Conservation (phyloP, 2,888 invertebrate species). For the Eupithecia vulgata region DNA sequence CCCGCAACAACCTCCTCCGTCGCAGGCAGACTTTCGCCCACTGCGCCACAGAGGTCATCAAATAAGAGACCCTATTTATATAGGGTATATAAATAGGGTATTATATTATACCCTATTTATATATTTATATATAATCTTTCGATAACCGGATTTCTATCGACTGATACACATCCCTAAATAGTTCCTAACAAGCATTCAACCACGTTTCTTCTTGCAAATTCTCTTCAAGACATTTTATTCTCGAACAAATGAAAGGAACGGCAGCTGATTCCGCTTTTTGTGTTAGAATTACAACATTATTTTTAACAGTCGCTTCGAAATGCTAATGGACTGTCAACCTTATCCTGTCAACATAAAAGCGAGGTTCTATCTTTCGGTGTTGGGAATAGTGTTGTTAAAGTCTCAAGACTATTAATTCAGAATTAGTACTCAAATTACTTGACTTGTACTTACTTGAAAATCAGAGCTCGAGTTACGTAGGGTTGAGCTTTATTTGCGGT, state of each 20-base stretch:
- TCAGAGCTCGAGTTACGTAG: conserved; percentile 43
- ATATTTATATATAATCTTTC: no score
- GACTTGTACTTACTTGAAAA: conserved; percentile 47
- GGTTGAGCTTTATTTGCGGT: conserved; percentile 42
- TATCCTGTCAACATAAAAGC: conserved; percentile 2
- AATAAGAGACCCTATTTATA: no score
- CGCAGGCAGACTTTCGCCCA: no score
- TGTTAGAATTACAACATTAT: conserved; percentile 29
- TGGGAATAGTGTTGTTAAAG: conserved; percentile 1
- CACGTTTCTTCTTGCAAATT: conserved; percentile 76
- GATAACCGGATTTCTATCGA: conserved; percentile 36
- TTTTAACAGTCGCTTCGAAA: not conserved
- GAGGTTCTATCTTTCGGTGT: not conserved
- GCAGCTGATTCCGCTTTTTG: conserved; percentile 74
- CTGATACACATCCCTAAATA: conserved; percentile 49
- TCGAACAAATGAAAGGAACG: conserved; percentile 64
- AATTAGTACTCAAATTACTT: conserved; percentile 52
- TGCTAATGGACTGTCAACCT: conserved; percentile 19
- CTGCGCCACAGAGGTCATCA: no score
- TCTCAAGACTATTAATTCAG: conserved; percentile 40
- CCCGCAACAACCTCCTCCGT: no score
- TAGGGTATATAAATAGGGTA: no score
- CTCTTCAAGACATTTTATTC: conserved; percentile 72
- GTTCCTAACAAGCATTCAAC: conserved; percentile 69
- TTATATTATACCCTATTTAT: no score